Evolutionary conservation across 2,797 vertebrate species (phyloP).

Genomic region (Gallinago nigripennis): DNA sequence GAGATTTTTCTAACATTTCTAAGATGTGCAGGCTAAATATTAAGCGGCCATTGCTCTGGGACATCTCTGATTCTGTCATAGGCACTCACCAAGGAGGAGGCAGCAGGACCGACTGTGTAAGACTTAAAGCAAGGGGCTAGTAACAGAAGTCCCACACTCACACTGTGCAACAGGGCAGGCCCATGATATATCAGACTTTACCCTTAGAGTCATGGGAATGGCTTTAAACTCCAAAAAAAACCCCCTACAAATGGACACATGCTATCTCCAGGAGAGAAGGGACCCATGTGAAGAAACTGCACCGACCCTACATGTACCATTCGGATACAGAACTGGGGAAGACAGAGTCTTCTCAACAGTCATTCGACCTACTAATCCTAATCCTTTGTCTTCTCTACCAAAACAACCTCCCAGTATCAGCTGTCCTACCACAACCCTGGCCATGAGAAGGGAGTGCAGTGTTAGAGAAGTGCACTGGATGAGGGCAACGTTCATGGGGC

Average conservation of each 20-base stretch:
- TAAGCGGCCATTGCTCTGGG: neutral
- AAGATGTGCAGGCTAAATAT: neutral
- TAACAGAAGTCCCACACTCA: neutral
- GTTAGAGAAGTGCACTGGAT: neutral
- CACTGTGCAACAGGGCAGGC: neutral
- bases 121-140: neutral
- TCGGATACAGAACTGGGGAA: neutral
- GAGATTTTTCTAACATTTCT: neutral
- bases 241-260: fast-evolving
- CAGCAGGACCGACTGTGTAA: neutral
- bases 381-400: neutral
- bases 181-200: fast-evolving
- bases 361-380: neutral
- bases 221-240: neutral
- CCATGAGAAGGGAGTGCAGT: neutral
- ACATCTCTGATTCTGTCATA: neutral
- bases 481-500: neutral
- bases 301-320: neutral
- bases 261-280: fast-evolving
- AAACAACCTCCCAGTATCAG: neutral
- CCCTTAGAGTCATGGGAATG: neutral
- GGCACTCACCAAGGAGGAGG: neutral
- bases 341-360: neutral
- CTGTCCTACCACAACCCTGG: neutral
- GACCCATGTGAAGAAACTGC: neutral